phyloP scores from a whole-genome alignment of 2,113 vertebrate genomes.

The Carassius gibelio region DNA sequence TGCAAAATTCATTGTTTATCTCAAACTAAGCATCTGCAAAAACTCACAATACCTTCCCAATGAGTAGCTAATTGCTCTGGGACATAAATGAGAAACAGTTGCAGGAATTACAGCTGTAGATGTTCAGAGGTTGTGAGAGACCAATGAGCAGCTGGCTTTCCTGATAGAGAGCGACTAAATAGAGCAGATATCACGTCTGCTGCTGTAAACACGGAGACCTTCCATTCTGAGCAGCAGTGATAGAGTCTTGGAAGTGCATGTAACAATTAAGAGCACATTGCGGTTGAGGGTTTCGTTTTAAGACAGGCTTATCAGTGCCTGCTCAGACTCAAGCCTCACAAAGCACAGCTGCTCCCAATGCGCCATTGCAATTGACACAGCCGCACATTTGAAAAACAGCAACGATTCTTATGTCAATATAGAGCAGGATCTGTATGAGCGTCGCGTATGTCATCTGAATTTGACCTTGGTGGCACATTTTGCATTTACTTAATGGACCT shows the following conservation, averaged over 20 bases:
- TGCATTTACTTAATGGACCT: neutral
- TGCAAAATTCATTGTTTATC: neutral
- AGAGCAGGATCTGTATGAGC: neutral
- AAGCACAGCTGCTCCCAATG: conserved; percentile 14
- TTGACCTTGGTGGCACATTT: conserved; percentile 13
- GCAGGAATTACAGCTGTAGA: neutral
- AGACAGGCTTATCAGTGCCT: conserved; percentile 25
- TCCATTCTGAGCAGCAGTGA: conserved; percentile 19
- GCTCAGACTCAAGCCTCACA: conserved; percentile 17
- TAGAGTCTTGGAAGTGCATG: conserved; percentile 1
- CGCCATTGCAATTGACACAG: neutral
- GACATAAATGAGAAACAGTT: neutral
- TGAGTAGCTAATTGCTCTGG: neutral
- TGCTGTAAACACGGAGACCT: conserved; percentile 21
- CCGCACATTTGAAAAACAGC: neutral
- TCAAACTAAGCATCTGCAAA: conserved; percentile 14
- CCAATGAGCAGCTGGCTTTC: conserved; percentile 7
- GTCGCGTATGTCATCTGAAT: neutral
- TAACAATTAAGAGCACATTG: conserved; percentile 37
- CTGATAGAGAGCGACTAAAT: conserved; percentile 29
- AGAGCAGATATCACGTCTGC: conserved; percentile 12
- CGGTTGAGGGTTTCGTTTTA: neutral
- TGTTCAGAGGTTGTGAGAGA: conserved; percentile 17
- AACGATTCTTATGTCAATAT: neutral
- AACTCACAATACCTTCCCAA: neutral